Base-by-base conservation (phyloP, 2,888 invertebrate genomes). In the Nebria brevicollis region DNA sequence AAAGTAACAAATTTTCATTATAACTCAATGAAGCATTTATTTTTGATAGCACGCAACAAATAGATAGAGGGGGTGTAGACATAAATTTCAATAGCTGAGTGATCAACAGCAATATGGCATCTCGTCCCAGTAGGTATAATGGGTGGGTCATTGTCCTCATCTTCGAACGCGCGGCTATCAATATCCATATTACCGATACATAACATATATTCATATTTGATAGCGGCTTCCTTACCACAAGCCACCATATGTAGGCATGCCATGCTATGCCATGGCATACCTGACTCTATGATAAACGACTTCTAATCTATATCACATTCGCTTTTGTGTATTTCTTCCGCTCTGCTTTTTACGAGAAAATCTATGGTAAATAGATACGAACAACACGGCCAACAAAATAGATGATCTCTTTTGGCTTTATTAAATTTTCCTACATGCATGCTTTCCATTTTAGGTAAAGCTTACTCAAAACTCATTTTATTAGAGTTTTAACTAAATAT, bases 161-260 rank as follows among this genome's bases (percentile, higher is more conserved):
- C 54, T 54, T 7, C 54, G 54, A 54, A 13, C 54, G 54, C 54
- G 8, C 54, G 54, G 11, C 54, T 54, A 54, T 54, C 54, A 54
- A 54, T 54, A 54, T 54, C 54, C 54, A 54, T 54, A 54, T 54
- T 54, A 54, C 54, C 54, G 54, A 54, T 54, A 54, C 54, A 54
- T 54, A 54, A 54, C 54, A 54, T 54, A 54, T 54, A 54, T 54
- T 54, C 54, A 54, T 54, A 54, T 54, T 54, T 54, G 54, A 54
- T 54, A 54, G 54, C 54, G 54, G 54, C 54, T 54, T 54, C 54
- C 54, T 54, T 54, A 8, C 54, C 54, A 54, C 54, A 54, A 54
- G 54, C 54, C 54, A 54, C 13, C 54, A 13, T 7, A 13, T 54
- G 54, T 54, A 13, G 8, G 54, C 13, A 54, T 43, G 43, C 20